These are phyloP conservation scores for Semotilus atromaculatus DNA, from an alignment of 2,797 vertebrate species.

Conservation along the genomic window DNA sequence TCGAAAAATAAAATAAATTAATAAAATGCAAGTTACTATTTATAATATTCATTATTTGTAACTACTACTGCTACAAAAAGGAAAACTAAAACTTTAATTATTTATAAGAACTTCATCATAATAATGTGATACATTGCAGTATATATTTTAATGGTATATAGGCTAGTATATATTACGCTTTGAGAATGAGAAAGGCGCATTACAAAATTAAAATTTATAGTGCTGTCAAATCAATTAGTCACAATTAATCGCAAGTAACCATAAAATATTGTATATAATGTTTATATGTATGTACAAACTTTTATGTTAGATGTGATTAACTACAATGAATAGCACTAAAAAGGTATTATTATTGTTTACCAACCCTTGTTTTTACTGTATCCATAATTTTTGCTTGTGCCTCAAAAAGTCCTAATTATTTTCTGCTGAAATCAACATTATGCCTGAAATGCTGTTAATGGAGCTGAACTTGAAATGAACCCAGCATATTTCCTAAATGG, in stretches of 20 bases:
- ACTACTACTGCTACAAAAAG: background rate
- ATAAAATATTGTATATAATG: background rate
- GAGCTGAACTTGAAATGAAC: constrained; percentile 10
- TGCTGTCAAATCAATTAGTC: background rate
- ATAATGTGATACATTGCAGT: background rate
- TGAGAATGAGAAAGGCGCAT: background rate
- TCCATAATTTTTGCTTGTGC: background rate
- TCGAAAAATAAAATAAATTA: background rate
- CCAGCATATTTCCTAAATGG: background rate
- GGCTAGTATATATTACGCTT: background rate
- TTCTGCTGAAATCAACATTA: background rate
- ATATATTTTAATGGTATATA: background rate
- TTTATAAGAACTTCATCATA: background rate
- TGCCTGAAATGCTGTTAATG: constrained; percentile 1
- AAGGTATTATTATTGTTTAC: background rate
- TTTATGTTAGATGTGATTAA: background rate
- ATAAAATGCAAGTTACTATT: background rate
- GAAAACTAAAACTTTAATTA: background rate
- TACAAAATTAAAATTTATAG: background rate
- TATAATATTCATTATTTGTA: background rate
- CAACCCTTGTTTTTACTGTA: background rate
- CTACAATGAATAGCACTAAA: background rate
- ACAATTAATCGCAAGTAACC: no score
- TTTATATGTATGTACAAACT: background rate
- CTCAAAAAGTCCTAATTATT: background rate